phyloP scores from a whole-genome alignment of 1,140 invertebrate species.

The Papilio polytes region DNA sequence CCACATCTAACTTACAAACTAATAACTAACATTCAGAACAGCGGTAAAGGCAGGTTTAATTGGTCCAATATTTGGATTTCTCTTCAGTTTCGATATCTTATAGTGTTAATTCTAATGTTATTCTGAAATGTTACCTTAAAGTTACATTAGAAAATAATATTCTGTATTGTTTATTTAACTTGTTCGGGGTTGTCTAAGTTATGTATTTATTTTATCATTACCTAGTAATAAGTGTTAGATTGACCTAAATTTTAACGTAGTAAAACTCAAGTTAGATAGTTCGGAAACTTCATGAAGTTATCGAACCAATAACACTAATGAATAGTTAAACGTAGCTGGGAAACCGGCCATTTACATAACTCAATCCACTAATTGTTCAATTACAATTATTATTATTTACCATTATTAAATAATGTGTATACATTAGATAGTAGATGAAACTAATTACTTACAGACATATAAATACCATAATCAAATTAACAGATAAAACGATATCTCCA shows the following conservation, averaged over 20 bases:
- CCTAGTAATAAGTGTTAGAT: no score
- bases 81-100: slow-evolving; percentile 7
- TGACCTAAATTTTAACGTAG: no score
- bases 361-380: no score
- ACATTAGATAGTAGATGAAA: no score
- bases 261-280: no score
- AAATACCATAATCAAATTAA: not conserved
- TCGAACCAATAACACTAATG: no score
- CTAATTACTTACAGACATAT: not conserved
- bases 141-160: not conserved
- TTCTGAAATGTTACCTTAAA: not conserved
- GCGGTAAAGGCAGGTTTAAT: slow-evolving; percentile 14
- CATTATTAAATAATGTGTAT: no score
- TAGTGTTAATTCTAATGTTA: slow-evolving; percentile 1
- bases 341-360: no score
- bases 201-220: no score
- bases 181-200: not conserved
- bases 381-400: no score
- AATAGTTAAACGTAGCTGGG: no score
- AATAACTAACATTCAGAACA: slow-evolving; percentile 18
- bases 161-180: not conserved
- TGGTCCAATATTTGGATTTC: slow-evolving; percentile 24
- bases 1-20: slow-evolving; percentile 17
- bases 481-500: not conserved
- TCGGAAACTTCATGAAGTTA: no score